Conservation (phyloP, 1,140 invertebrate genomes). For the Pogonus chalceus region DNA sequence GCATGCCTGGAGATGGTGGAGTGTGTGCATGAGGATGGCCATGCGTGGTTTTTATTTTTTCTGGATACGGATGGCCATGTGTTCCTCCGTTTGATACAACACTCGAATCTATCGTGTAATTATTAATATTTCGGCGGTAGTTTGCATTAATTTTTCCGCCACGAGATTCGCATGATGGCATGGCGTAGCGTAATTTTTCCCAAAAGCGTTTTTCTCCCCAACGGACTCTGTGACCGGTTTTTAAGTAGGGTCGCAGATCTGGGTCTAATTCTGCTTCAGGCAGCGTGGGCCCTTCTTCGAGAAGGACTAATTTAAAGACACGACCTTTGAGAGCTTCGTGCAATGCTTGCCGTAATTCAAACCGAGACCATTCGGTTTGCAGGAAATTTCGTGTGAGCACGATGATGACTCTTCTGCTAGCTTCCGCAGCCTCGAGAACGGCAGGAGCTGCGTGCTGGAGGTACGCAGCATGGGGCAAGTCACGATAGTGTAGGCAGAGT, state of each 20-base stretch:
- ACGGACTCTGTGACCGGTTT: conserved; percentile 68
- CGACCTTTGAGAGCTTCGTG: conserved; percentile 78
- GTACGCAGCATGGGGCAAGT: conserved; percentile 62
- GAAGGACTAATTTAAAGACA: conserved; percentile 74
- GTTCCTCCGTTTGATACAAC: conserved; percentile 44
- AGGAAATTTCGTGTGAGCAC: conserved; percentile 75
- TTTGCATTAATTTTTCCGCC: conserved; percentile 52
- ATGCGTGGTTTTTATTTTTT: conserved; percentile 33
- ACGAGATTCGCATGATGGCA: conserved; percentile 58
- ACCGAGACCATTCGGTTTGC: conserved; percentile 76
- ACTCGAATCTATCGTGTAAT: conserved; percentile 58
- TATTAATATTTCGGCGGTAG: conserved; percentile 66
- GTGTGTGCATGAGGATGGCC: no score
- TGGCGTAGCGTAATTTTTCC: conserved; percentile 80
- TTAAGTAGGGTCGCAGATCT: conserved; percentile 78
- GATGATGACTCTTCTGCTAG: conserved; percentile 67
- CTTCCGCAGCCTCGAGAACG: conserved; percentile 78
- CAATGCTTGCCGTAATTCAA: conserved; percentile 71
- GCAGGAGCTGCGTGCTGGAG: conserved; percentile 62
- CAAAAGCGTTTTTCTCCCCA: conserved; percentile 88
- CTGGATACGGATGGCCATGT: conserved; percentile 39
- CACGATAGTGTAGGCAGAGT: conserved; percentile 78
- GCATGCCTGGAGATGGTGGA: conserved; percentile 38
- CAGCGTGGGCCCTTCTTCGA: conserved; percentile 69
- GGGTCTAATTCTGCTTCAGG: conserved; percentile 74